phyloP scores from a whole-genome alignment of 2,888 invertebrate genomes.

The Pogonocherus hispidulus region DNA sequence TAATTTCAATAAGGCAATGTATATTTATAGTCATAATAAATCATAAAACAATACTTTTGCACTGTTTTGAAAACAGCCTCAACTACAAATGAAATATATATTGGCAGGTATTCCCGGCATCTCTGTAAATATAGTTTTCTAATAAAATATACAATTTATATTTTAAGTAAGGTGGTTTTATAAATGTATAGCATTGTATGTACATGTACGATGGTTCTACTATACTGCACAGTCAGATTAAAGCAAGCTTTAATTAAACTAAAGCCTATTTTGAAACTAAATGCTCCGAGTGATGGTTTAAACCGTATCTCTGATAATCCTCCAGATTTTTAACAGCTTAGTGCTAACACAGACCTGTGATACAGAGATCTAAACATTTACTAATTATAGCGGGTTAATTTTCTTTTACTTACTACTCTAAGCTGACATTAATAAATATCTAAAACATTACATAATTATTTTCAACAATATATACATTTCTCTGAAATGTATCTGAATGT shows the following conservation, averaged over 20 bases:
- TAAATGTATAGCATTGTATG: too few relatives aligned
- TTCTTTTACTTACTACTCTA: conserved; percentile 58
- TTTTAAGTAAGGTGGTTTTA: too few relatives aligned
- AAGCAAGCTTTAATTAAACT: conserved; percentile 23
- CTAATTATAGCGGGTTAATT: conserved; percentile 60
- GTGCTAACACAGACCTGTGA: conserved; percentile 62
- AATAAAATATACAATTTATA: too few relatives aligned
- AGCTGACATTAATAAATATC: conserved; percentile 68
- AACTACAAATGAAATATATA: too few relatives aligned
- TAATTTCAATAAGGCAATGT: too few relatives aligned
- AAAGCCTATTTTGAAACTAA: conserved; percentile 27
- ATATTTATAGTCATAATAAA: too few relatives aligned
- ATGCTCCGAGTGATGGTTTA: conserved; percentile 34
- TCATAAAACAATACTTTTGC: too few relatives aligned
- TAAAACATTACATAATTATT: conserved; percentile 64
- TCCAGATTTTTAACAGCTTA: conserved; percentile 54
- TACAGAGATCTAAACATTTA: conserved; percentile 63
- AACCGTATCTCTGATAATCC: conserved; percentile 52
- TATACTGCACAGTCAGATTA: conserved; percentile 16
- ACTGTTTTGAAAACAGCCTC: too few relatives aligned
- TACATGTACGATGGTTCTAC: not conserved
- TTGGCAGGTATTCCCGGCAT: too few relatives aligned
- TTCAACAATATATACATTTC: conserved; percentile 66
- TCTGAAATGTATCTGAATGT: conserved; percentile 61
- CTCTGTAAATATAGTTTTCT: too few relatives aligned